Evolutionary conservation across 2,888 invertebrate genomes (phyloP), one percentile per base, ranked within the genome.

Genomic region (Volucella inanis): DNA sequence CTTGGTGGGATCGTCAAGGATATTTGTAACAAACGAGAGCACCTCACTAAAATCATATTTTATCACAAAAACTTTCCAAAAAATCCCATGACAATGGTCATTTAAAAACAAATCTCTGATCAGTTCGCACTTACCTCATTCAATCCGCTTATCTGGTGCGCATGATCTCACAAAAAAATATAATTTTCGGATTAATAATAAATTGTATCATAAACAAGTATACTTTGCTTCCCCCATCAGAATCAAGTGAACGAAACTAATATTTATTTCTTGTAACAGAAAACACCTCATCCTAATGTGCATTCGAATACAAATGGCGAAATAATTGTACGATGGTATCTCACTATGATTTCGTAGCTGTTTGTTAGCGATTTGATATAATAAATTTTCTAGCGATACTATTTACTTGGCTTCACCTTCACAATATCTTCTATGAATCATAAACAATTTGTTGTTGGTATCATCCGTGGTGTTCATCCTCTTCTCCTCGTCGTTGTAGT

Each of bases 341-440:
- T 50, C 49, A 70, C 38, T 18, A 31, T 31, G 31, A 31, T 6
- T 31, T 31, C 31, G 31, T 31, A 31, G 8, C 57, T 67, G 47
- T 45, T 62, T 39, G 38, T 50, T 77, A 54, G 57, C 64, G 45
- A 65, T 52, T 18, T 14, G 43, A 57, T 64, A 8, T 50, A 72
- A 72, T 72, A 54, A 75, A 67, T 67, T 62, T n/a, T 59, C 50
- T 78, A n/a, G 64, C 43, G 31, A 71, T 62, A 52, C 49, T 41
- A 80, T 75, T 31, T 68, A 76, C 80, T 76, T 59, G 57, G 57
- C 49, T 57, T 76, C 70, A 65, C 81, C 64, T 81, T 76, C 74
- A 74, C 62, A 74, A 62, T 80, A 68, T 67, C 70, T 71, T 31
- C 31, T 57, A 81, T 81, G 81, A 81, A 64, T 81, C 81, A 81